Evolutionary conservation across 1,140 invertebrate species (phyloP).

Genomic region (Paraescarpia echinospica): DNA sequence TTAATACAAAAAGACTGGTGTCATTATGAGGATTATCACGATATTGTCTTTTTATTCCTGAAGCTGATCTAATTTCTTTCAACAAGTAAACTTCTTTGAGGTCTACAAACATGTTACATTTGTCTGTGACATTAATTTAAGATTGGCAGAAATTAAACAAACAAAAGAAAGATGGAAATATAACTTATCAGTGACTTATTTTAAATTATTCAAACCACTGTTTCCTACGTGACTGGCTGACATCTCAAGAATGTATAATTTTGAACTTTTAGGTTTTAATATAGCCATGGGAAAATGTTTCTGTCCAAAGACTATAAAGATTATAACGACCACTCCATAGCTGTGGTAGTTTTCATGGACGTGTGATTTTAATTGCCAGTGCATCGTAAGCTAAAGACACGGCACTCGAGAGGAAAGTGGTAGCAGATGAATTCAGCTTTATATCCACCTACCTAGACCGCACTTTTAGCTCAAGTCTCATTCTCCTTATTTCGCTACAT

Average conservation of each 20-base stretch:
- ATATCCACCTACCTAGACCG: background rate
- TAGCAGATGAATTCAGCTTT: background rate
- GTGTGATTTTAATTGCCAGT: background rate
- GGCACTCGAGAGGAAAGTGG: background rate
- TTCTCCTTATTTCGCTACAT: conserved; percentile 5
- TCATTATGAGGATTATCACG: background rate
- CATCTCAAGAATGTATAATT: background rate
- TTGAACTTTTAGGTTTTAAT: background rate
- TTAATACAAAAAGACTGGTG: background rate
- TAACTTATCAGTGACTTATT: background rate
- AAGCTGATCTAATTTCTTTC: background rate
- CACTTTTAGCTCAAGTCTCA: conserved; percentile 5
- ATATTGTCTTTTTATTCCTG: background rate
- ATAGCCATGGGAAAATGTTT: background rate
- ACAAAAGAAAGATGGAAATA: background rate
- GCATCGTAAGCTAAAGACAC: background rate
- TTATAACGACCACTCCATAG: background rate
- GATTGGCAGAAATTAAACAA: background rate
- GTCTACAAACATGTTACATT: background rate
- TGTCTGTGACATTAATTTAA: background rate
- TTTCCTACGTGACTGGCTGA: background rate
- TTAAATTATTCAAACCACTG: background rate
- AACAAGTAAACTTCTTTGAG: background rate
- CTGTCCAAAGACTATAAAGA: background rate
- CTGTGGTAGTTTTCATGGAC: background rate